Base-by-base conservation (phyloP, 2,888 invertebrate species). In the Drosophila mercatorum region DNA sequence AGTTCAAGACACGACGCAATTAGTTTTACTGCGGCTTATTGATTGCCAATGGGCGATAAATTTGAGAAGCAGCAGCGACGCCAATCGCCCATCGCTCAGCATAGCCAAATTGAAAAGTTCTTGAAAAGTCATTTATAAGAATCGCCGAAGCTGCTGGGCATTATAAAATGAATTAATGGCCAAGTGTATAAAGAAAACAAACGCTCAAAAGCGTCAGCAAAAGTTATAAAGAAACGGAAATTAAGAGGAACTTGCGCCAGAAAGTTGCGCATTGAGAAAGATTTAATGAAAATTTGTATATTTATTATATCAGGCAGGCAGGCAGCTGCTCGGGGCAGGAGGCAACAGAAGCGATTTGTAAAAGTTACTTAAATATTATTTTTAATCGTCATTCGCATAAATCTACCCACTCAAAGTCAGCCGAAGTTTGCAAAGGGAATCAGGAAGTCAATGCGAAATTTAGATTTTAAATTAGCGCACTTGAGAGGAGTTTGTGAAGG, bases 1-100 rank as follows among this genome's bases (percentile, higher is more conserved):
- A 89, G 83, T 83, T 89, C 78, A 78, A 87, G 81, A 89, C 88
- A 72, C 65, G 75, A 66, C 60, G 75, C 73, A 89, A 83, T 89
- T 89, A 83, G 78, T 75, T 83, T 68, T 68, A 83, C 70, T 58
- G 75, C 67, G 61, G 68, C 71, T 53, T 83, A 89, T 84, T 87
- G 83, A 89, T 84, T 87, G 77, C 77, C 60, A 53, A 43, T 51
- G 52, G 49, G 52, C 87, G 77, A 83, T 88, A 86, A 83, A 86
- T 86, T 86, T 68, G 22, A 31, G 55, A 62, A 61, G 38, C 52
- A 14, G 43, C 46, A 14, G 34, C 44, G 59, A 34, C 31, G 31
- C 31, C 22, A 22, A 7, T 31, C 31, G 31, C 6, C 17, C 58
- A 56, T 47, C 38, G 58, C 46, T 47, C 17, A 40, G 60, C 26